These are phyloP conservation scores for Eupsilia transversa DNA, from an alignment of 2,888 invertebrate genomes.

Conservation along the genomic window DNA sequence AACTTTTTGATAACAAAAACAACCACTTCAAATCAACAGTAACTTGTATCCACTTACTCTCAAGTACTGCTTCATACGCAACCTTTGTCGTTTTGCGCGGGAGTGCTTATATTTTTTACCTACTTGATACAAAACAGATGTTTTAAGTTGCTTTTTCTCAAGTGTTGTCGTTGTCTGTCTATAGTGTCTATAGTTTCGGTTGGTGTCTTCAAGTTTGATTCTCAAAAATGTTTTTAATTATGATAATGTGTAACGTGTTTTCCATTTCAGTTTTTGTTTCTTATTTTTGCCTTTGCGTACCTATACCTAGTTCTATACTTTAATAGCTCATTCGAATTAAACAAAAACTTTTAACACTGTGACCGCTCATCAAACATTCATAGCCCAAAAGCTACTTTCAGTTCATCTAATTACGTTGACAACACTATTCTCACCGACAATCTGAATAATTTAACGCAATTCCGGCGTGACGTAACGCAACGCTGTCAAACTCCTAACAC, in stretches of 20 bases:
- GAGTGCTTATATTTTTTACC: slow-evolving; percentile 47
- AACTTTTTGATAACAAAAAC: slow-evolving; percentile 25
- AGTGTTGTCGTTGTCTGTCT: slow-evolving; percentile 7
- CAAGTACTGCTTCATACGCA: slow-evolving; percentile 34
- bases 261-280: neutral
- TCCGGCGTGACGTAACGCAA: slow-evolving; percentile 39
- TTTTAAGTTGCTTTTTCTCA: slow-evolving; percentile 18
- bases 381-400: slow-evolving; percentile 18
- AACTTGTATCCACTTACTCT: slow-evolving; percentile 51
- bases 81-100: slow-evolving; percentile 40
- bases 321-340: neutral
- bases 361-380: slow-evolving; percentile 1
- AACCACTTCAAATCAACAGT: slow-evolving; percentile 53
- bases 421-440: slow-evolving; percentile 45
- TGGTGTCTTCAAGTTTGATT: neutral
- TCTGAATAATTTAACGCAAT: slow-evolving; percentile 63
- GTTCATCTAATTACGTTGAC: slow-evolving; percentile 40
- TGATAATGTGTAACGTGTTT: too few relatives aligned
- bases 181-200: neutral
- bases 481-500: slow-evolving; percentile 56
- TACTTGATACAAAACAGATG: slow-evolving; percentile 55
- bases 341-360: neutral
- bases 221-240: neutral
- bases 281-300: neutral
- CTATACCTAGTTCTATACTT: too few relatives aligned